These are phyloP conservation scores for Carettochelys insculpta DNA, from an alignment of 2,113 vertebrate species.

Conservation along the genomic window DNA sequence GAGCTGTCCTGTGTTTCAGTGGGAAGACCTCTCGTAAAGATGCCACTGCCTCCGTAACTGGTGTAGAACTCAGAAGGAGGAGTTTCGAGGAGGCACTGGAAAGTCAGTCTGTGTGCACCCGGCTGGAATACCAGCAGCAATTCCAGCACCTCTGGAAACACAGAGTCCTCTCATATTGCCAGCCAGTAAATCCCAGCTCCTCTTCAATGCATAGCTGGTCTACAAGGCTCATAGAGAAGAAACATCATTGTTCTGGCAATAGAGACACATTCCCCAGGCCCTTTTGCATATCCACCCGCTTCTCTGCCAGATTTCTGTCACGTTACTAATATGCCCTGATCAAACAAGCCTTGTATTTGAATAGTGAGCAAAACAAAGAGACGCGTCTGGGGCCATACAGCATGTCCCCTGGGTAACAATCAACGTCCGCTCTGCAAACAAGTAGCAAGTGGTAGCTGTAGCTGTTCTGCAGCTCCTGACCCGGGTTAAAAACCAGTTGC, in stretches of 20 bases:
- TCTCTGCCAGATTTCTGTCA: slow-evolving; percentile 72
- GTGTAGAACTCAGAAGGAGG: background rate
- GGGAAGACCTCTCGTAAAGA: background rate
- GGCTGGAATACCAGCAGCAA: too few species aligned
- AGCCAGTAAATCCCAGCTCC: background rate
- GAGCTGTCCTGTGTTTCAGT: background rate
- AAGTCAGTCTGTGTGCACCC: background rate
- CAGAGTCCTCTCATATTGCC: background rate
- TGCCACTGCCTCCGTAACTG: background rate
- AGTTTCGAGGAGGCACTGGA: background rate
- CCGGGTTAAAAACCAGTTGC: slow-evolving; percentile 64
- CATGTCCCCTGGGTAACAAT: slow-evolving; percentile 71
- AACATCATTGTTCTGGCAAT: slow-evolving; percentile 69
- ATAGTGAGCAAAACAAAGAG: slow-evolving; percentile 63
- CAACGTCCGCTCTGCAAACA: slow-evolving; percentile 67
- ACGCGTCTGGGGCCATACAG: slow-evolving; percentile 67
- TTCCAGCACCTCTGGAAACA: too few species aligned
- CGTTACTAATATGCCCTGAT: slow-evolving; percentile 80
- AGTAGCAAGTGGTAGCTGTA: slow-evolving; percentile 76
- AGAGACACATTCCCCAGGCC: slow-evolving; percentile 31
- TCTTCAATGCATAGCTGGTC: background rate
- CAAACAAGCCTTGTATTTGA: slow-evolving; percentile 81
- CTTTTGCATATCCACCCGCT: background rate
- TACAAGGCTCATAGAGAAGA: slow-evolving; percentile 56
- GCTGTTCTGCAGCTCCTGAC: slow-evolving; percentile 73